Conservation (phyloP, 2,113 vertebrate species). For the Brachyhypopomus gauderio region DNA sequence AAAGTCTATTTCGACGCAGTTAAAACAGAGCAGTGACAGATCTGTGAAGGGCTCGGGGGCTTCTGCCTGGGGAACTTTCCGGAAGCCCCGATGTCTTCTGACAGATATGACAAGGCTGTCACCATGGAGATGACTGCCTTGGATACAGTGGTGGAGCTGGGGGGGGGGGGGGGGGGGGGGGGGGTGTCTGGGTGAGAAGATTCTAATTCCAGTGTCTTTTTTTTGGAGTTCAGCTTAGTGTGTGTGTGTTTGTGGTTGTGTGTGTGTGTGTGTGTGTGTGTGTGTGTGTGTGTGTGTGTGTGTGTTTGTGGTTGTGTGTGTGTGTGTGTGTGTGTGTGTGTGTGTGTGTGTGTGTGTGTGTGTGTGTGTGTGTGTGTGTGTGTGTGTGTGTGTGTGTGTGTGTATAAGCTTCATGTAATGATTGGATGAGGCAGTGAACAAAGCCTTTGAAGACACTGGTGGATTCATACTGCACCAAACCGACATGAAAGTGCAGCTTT, state of each 20-base stretch:
- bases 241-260: constrained; percentile 12
- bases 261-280: constrained; percentile 20
- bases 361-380: constrained; percentile 15
- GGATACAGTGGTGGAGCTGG: neutral
- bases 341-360: constrained; percentile 14
- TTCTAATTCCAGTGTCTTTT: constrained; percentile 21
- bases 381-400: constrained; percentile 26
- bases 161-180: no score
- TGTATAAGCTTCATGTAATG: constrained; percentile 41
- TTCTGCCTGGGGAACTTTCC: constrained; percentile 32
- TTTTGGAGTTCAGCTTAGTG: neutral
- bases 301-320: constrained; percentile 21
- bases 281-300: constrained; percentile 25
- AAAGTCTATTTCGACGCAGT: constrained; percentile 25
- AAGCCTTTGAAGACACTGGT: constrained; percentile 25
- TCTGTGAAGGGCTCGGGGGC: constrained; percentile 16
- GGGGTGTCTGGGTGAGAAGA: neutral
- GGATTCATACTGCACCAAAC: constrained; percentile 17
- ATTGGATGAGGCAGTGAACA: constrained; percentile 27
- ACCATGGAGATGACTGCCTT: constrained; percentile 34
- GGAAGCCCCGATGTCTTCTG: constrained; percentile 33
- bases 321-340: constrained; percentile 31
- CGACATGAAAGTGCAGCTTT: constrained; percentile 11
- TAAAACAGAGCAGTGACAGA: constrained; percentile 46
- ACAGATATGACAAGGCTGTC: constrained; percentile 50